Evolutionary conservation across 2,113 vertebrate species (phyloP), one percentile per base, ranked within the genome.

Genomic region (Pongo pygmaeus): DNA sequence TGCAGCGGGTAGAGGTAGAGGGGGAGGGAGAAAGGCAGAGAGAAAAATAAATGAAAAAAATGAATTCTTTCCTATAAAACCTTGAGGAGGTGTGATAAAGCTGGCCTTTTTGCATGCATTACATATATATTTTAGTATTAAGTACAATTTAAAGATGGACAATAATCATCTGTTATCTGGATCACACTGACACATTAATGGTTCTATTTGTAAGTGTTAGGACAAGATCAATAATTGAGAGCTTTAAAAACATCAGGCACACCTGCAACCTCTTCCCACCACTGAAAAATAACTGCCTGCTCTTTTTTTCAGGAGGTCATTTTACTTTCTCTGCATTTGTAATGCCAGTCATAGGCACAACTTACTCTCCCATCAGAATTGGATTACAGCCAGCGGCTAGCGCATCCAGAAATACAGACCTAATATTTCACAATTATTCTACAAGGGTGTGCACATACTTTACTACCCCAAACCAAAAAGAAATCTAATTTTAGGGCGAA

Each of bases 161-260:
- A 79, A 94, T 96, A 91, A 95, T 74, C 94, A 95, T 97, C 87
- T 78, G 13, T 97, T 96, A 97, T 50, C 80, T 2, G 2, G 81
- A 57, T 92, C 70, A 83, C 57, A 50, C 81, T 92, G 96, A 96
- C 97, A 97, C 93, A 72, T 97, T 97, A 98, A 94, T 97, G 93
- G 96, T 77, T 91, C 96, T 94, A 78, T 97, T 90, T 91, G 18
- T 96, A 93, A 96, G 85, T 97, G 77, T 95, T 52, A 84, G 78
- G 79, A 96, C 94, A 96, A 96, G 84, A 98, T 98, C 96, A 97
- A 96, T 97, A 98, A 97, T 46, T 35, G 59, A 96, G 89, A 89
- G 97, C 95, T 97, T 96, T 98, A 81, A 97, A 97, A 95, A 96
- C 95, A 97, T 78, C 78, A 97, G 38, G 64, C 86, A 90, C 77